Evolutionary conservation across 2,113 vertebrate genomes (phyloP).

Genomic region (Pao palembangensis): DNA sequence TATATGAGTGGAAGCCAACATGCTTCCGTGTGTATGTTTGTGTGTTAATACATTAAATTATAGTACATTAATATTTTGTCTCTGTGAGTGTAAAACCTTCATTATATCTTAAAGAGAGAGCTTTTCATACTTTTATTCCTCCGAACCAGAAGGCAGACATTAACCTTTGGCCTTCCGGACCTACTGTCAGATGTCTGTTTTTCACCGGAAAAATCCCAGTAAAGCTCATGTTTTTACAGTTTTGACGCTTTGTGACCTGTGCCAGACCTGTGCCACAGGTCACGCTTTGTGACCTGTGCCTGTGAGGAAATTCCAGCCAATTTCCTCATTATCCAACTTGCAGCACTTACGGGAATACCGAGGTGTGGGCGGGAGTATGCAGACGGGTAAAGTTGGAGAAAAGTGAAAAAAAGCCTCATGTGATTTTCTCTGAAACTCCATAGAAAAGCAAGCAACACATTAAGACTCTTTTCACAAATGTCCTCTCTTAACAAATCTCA

Average conservation of each 20-base stretch:
- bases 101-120: slow-evolving; percentile 3
- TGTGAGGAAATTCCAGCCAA: slow-evolving; percentile 52
- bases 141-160: slow-evolving; percentile 29
- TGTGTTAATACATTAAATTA: slow-evolving; percentile 13
- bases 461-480: slow-evolving; percentile 4
- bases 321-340: slow-evolving; percentile 52
- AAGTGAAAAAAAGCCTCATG: slow-evolving; percentile 52
- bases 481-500: background rate
- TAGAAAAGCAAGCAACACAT: slow-evolving; percentile 21
- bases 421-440: slow-evolving; percentile 36
- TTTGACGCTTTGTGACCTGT: slow-evolving; percentile 35
- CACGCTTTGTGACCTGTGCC: slow-evolving; percentile 32
- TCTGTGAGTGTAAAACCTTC: slow-evolving; percentile 18
- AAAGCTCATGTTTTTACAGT: slow-evolving; percentile 33
- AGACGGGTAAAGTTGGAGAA: slow-evolving; percentile 41
- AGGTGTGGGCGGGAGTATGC: slow-evolving; percentile 34
- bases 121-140: slow-evolving; percentile 16
- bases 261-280: too few species aligned
- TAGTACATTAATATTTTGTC: slow-evolving; percentile 8
- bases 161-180: slow-evolving; percentile 32
- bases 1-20: slow-evolving; percentile 9
- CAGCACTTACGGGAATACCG: slow-evolving; percentile 54
- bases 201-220: slow-evolving; percentile 28
- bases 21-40: background rate
- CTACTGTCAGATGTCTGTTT: slow-evolving; percentile 38